phyloP scores from a whole-genome alignment of 2,888 invertebrate species.

The Drosophila picticornis region DNA sequence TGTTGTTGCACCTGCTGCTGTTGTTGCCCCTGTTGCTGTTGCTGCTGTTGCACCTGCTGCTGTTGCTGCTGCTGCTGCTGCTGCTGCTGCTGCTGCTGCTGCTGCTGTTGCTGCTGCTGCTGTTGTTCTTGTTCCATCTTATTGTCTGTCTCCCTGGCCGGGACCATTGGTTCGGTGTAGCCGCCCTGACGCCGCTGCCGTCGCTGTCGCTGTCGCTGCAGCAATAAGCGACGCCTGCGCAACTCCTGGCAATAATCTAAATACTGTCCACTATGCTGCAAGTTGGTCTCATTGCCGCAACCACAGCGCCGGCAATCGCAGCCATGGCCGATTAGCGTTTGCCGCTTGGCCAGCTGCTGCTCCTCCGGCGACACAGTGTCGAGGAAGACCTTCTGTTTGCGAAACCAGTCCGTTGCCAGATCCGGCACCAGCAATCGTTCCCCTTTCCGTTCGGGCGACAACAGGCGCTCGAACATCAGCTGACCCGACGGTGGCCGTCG shows the following conservation, averaged over 20 bases:
- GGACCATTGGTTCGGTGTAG: not conserved
- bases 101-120: not conserved
- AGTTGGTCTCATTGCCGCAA: constrained; percentile 9
- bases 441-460: constrained; percentile 14
- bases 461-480: constrained; percentile 47
- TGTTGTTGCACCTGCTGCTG: not conserved
- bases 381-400: constrained; percentile 62
- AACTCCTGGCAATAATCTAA: constrained; percentile 31
- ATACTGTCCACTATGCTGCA: constrained; percentile 37
- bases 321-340: not conserved
- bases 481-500: constrained; percentile 4
- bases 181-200: not conserved
- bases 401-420: constrained; percentile 72
- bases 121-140: not conserved
- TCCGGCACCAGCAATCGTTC: constrained; percentile 67
- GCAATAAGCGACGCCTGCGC: constrained; percentile 15
- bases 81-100: no score
- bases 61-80: no score
- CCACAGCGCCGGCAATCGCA: constrained; percentile 8
- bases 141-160: not conserved
- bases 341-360: not conserved
- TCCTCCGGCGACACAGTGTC: constrained; percentile 47
- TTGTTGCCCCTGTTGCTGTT: rapidly evolving
- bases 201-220: constrained; percentile 29
- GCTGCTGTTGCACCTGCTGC: not conserved